A percentile compares a stretch with the other conserved stretches of the same genome.
phyloP scores from a whole-genome alignment of 2,113 vertebrate species.

The Ivindomyrus marchei region DNA sequence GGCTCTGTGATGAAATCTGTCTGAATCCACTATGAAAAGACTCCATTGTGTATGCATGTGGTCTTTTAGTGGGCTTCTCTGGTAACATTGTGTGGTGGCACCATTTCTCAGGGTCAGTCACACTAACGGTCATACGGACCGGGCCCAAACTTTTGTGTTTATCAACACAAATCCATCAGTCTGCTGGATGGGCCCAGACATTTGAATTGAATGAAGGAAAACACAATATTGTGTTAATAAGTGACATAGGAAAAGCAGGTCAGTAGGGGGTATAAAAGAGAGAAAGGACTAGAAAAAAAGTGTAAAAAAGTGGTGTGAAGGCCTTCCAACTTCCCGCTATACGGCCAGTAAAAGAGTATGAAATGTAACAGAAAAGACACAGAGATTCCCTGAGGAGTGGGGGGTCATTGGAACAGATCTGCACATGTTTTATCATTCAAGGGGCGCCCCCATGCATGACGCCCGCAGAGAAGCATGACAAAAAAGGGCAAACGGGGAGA shows the following conservation, averaged over 20 bases:
- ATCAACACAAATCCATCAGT: slow-evolving; percentile 25
- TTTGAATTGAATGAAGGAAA: slow-evolving; percentile 35
- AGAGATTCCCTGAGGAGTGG: slow-evolving; percentile 21
- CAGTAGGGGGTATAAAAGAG: neutral
- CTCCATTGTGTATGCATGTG: slow-evolving; percentile 17
- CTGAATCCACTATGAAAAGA: slow-evolving; percentile 23
- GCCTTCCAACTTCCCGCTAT: slow-evolving; percentile 34
- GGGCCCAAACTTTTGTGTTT: slow-evolving; percentile 28
- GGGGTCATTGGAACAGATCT: slow-evolving; percentile 54
- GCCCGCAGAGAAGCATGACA: slow-evolving; percentile 21
- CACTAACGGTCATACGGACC: slow-evolving; percentile 32
- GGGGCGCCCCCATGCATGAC: slow-evolving; percentile 50
- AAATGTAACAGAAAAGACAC: slow-evolving; percentile 32
- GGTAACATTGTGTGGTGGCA: slow-evolving; percentile 9
- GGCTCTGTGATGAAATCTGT: slow-evolving; percentile 42
- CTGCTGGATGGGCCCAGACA: slow-evolving; percentile 31
- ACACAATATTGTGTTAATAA: slow-evolving; percentile 30
- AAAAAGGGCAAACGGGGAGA: slow-evolving; percentile 15
- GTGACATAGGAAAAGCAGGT: neutral
- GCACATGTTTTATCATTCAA: slow-evolving; percentile 53
- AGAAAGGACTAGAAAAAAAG: slow-evolving; percentile 26
- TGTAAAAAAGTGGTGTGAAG: slow-evolving; percentile 33
- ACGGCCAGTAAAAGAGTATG: slow-evolving; percentile 37
- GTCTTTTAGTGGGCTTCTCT: slow-evolving; percentile 25
- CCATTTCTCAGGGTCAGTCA: slow-evolving; percentile 32